Base-by-base conservation (phyloP, 2,888 invertebrate genomes). In the Lumbricus terrestris region DNA sequence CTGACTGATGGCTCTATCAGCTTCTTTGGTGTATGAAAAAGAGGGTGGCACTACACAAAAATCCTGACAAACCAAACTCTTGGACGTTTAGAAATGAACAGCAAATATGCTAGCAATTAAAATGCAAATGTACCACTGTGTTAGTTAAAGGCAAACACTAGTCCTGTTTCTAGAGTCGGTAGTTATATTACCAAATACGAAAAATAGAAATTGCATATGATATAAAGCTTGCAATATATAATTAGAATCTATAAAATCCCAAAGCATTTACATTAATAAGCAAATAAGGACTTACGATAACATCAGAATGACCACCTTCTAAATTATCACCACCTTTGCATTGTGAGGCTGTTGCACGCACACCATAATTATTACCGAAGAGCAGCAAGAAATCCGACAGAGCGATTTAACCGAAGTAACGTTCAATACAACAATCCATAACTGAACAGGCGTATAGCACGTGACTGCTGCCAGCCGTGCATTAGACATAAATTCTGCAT, bases 331-430 rank as follows among this genome's bases (percentile, higher is more conserved):
- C 47, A 47, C 47, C 29, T 69, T n/a, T 29, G 69, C 69, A 69
- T 69, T 69, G 69, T 69, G 47, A 69, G 6, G 69, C 29, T 69
- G 69, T 69, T 69, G n/a, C 29, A 69, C 8, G 29, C n/a, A n/a
- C 69, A 8, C 69, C 69, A n/a, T 69, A 69, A n/a, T 11, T 3
- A 29, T 40, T 15, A 40, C 8, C n/a, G 29, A 69, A 29, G n/a
- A 69, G 69, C 4, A 69, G 29, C n/a, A n/a, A n/a, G 8, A n/a
- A 29, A 69, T 69, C 69, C 69, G 69, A 16, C 69, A 69, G 69
- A 69, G 69, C 69, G 69, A 69, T 69, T 69, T n/a, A 69, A 69
- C n/a, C n/a, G n/a, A 69, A 69, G n/a, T 69, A 69, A n/a, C 69
- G n/a, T 69, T 69, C 69, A 69, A 69, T 69, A 69, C 69, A 8